These are phyloP conservation scores for Parazoanthus atlanticus DNA, from an alignment of 92 coral and sea anemone species.

Conservation along the genomic window DNA sequence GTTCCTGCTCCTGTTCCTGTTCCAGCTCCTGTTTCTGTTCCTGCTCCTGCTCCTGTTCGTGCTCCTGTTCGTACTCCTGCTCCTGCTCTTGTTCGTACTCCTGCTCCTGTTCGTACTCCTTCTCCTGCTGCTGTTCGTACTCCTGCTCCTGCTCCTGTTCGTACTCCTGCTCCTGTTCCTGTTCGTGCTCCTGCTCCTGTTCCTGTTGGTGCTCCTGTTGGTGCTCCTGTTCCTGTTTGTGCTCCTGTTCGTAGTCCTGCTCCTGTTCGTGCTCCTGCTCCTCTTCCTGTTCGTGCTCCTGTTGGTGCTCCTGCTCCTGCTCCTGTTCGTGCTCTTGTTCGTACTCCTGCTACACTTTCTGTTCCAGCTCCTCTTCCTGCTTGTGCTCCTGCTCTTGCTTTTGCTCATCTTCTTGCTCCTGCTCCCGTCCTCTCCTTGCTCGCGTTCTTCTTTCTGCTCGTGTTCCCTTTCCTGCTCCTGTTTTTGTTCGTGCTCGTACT, in stretches of 20 bases:
- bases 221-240: no score
- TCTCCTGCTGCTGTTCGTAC: background rate
- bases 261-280: no score
- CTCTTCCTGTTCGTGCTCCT: no score
- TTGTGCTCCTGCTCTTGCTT: no score
- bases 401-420: background rate
- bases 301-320: no score
- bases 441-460: background rate
- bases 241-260: no score
- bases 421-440: background rate
- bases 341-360: no score
- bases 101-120: background rate
- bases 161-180: background rate
- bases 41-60: background rate
- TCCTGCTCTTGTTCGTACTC: background rate
- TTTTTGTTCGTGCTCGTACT: no score
- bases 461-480: background rate
- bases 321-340: no score
- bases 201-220: background rate
- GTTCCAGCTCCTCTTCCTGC: no score
- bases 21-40: background rate
- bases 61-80: background rate
- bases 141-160: background rate
- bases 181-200: background rate
- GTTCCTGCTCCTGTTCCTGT: background rate